Evolutionary conservation across 1,140 invertebrate species (phyloP).

Genomic region (Heliconius hewitsoni): DNA sequence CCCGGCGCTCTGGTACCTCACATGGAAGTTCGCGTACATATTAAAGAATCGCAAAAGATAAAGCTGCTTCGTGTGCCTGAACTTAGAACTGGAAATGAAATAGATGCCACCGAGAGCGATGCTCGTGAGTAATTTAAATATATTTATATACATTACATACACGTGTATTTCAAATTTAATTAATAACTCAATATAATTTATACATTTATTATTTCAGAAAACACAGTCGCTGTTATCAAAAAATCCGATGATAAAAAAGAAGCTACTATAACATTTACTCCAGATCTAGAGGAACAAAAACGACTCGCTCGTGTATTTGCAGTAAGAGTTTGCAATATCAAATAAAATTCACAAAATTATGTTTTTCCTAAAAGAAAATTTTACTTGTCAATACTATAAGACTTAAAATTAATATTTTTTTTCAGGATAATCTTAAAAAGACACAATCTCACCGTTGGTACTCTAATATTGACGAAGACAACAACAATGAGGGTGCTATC

Average conservation of each 20-base stretch:
- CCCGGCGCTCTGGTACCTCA: slow-evolving; percentile 83
- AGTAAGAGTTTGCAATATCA: slow-evolving; percentile 41
- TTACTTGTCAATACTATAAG: background rate
- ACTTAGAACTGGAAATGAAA: slow-evolving; percentile 83
- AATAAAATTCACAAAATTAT: background rate
- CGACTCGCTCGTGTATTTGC: slow-evolving; percentile 60
- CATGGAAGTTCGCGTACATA: slow-evolving; percentile 82
- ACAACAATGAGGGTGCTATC: slow-evolving; percentile 76
- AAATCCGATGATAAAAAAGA: slow-evolving; percentile 51
- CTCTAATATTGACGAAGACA: slow-evolving; percentile 41
- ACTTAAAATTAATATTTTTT: background rate
- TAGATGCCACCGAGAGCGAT: slow-evolving; percentile 77
- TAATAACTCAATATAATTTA: background rate
- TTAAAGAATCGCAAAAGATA: slow-evolving; percentile 82
- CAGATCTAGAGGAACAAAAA: slow-evolving; percentile 78
- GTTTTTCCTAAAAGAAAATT: background rate
- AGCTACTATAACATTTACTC: slow-evolving; percentile 74
- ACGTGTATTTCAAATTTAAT: background rate
- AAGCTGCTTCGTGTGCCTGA: slow-evolving; percentile 82
- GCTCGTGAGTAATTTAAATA: slow-evolving; percentile 56
- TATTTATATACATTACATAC: background rate
- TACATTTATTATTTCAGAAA: slow-evolving; percentile 51
- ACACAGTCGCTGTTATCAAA: slow-evolving; percentile 54
- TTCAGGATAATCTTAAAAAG: slow-evolving; percentile 56
- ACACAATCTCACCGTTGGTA: slow-evolving; percentile 31